These are phyloP conservation scores for Smutsia gigantea DNA, from an alignment of 2,797 vertebrate species.

Conservation along the genomic window DNA sequence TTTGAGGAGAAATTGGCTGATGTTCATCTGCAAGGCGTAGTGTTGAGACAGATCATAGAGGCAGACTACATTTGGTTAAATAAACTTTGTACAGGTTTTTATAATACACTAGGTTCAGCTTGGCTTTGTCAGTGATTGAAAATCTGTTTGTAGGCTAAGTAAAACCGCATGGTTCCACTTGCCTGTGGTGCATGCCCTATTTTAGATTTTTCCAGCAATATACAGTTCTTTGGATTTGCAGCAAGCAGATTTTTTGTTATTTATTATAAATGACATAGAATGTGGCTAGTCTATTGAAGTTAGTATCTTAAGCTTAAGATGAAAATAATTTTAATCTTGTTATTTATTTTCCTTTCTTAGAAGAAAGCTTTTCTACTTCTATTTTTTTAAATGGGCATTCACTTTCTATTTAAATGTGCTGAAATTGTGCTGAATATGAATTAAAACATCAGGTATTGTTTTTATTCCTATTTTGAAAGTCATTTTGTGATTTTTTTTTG, in stretches of 20 bases:
- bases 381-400: background rate
- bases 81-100: background rate
- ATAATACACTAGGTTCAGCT: background rate
- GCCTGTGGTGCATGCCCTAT: background rate
- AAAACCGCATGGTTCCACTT: background rate
- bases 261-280: background rate
- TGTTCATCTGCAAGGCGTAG: background rate
- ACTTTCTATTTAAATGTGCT: conserved; percentile 5
- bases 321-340: background rate
- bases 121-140: background rate
- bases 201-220: background rate
- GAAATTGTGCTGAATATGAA: background rate
- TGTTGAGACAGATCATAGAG: background rate
- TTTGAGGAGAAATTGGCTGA: background rate
- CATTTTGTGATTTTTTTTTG: background rate
- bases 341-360: background rate
- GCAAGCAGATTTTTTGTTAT: background rate
- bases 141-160: background rate
- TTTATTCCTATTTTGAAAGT: background rate
- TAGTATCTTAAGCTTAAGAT: background rate
- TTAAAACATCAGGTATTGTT: background rate
- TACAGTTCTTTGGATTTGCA: background rate
- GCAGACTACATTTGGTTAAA: background rate
- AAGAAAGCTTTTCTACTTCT: background rate
- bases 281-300: background rate